Evolutionary conservation across 2,113 vertebrate species (phyloP).

Genomic region (Mandrillus leucophaeus): DNA sequence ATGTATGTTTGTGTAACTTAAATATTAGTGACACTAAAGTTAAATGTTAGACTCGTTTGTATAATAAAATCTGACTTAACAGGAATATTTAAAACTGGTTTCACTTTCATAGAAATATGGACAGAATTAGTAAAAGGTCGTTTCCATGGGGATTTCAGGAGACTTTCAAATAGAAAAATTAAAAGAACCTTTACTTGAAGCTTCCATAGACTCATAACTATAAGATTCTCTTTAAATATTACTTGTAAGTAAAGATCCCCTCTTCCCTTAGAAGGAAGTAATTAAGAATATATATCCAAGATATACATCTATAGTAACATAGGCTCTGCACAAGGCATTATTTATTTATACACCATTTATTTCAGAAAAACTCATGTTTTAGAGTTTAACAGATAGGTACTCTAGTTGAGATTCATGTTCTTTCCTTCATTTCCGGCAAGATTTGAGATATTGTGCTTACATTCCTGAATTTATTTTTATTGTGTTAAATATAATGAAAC

Average conservation of each 20-base stretch:
- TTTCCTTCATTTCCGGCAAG: not conserved
- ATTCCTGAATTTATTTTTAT: conserved; percentile 21
- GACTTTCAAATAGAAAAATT: conserved; percentile 79
- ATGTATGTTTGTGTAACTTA: conserved; percentile 63
- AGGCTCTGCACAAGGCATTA: not conserved
- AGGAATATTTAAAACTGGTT: conserved; percentile 83
- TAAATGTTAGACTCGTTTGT: conserved; percentile 80
- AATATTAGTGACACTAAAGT: conserved; percentile 65
- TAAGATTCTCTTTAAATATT: conserved; percentile 70
- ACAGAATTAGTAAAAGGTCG: conserved; percentile 83
- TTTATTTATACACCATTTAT: conserved; percentile 48
- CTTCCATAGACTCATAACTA: conserved; percentile 54
- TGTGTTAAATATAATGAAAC: conserved; percentile 11
- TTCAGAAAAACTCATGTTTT: conserved; percentile 65
- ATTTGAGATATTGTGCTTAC: not conserved
- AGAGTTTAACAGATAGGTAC: conserved; percentile 51
- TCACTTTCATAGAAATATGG: conserved; percentile 82
- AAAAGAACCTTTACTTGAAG: conserved; percentile 74
- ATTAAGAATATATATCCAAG: conserved; percentile 51
- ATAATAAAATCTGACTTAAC: conserved; percentile 81
- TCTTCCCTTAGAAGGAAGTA: conserved; percentile 31
- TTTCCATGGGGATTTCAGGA: conserved; percentile 83
- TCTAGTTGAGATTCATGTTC: conserved; percentile 29
- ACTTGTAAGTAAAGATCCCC: conserved; percentile 43
- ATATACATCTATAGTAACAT: conserved; percentile 4